These are phyloP conservation scores for Protobothrops flavoviridis DNA, from an alignment of 2,113 vertebrate genomes.

Conservation along the genomic window DNA sequence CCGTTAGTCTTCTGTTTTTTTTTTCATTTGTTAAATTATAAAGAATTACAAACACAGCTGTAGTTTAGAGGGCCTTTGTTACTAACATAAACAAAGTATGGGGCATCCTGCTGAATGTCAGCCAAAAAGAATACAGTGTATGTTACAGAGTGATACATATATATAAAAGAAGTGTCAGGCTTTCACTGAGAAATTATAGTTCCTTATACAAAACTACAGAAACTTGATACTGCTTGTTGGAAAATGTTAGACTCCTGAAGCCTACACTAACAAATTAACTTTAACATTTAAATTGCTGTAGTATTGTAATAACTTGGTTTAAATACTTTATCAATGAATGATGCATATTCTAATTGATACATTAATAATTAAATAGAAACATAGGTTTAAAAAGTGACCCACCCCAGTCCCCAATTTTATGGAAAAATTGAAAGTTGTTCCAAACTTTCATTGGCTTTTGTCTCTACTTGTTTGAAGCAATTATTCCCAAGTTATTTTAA, in stretches of 20 bases:
- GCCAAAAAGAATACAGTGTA: slow-evolving; percentile 50
- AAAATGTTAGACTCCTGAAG: slow-evolving; percentile 38
- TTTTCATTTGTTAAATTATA: slow-evolving; percentile 74
- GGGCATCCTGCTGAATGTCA: slow-evolving; percentile 61
- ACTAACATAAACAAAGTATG: slow-evolving; percentile 71
- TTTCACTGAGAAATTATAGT: slow-evolving; percentile 63
- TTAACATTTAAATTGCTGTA: slow-evolving; percentile 40
- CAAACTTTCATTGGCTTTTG: neutral
- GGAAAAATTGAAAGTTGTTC: neutral
- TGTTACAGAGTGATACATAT: slow-evolving; percentile 66
- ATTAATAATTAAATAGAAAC: neutral
- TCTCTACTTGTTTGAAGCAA: slow-evolving; percentile 32
- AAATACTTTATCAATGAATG: neutral
- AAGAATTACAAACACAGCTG: slow-evolving; percentile 66
- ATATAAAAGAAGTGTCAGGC: slow-evolving; percentile 66
- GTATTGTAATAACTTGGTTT: slow-evolving; percentile 17
- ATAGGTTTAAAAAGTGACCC: neutral
- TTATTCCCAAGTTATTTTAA: slow-evolving; percentile 7
- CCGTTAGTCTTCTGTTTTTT: slow-evolving; percentile 74
- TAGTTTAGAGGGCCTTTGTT: slow-evolving; percentile 66
- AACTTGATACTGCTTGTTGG: neutral
- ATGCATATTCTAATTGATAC: slow-evolving; percentile 10
- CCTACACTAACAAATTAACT: neutral
- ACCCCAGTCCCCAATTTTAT: neutral
- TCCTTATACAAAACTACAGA: slow-evolving; percentile 29